Evolutionary conservation across 1,140 invertebrate species (phyloP).

Genomic region (Cydia fagiglandana): DNA sequence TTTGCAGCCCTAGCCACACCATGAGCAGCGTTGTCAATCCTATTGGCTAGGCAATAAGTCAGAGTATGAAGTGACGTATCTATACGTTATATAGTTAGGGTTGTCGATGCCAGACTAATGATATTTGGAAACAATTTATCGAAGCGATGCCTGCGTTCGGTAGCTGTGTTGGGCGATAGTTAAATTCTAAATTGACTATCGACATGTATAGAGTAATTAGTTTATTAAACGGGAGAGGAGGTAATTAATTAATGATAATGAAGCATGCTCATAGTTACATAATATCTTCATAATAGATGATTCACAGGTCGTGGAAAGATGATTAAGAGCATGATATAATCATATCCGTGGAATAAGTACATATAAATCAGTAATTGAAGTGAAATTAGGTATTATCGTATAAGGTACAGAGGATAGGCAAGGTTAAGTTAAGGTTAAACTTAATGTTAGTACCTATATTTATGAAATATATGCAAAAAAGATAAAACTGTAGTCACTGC

Average conservation of each 20-base stretch:
- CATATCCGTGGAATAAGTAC: too few relatives aligned
- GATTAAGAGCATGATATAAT: too few relatives aligned
- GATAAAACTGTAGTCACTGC: too few relatives aligned
- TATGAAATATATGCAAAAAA: too few relatives aligned
- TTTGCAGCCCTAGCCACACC: background rate
- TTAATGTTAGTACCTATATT: too few relatives aligned
- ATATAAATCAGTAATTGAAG: too few relatives aligned
- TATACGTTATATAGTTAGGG: background rate
- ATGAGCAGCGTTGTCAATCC: background rate
- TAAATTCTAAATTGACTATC: background rate
- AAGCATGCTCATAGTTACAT: background rate
- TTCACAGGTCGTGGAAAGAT: too few relatives aligned
- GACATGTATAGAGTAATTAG: background rate
- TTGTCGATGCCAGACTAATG: background rate
- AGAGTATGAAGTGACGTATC: background rate
- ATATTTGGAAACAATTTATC: conserved; percentile 1
- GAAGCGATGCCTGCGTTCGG: background rate
- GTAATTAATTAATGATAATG: background rate
- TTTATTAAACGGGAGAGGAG: background rate
- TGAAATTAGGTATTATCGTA: too few relatives aligned
- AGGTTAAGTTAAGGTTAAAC: too few relatives aligned
- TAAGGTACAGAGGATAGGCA: too few relatives aligned
- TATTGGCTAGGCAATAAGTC: conserved; percentile 4
- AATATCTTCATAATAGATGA: background rate
- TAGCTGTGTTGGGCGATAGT: background rate